A percentile compares a stretch with the other conserved stretches of the same genome.
These are phyloP conservation scores for Osedax fenrisi DNA, from an alignment of 2,888 invertebrate species.

Conservation along the genomic window DNA sequence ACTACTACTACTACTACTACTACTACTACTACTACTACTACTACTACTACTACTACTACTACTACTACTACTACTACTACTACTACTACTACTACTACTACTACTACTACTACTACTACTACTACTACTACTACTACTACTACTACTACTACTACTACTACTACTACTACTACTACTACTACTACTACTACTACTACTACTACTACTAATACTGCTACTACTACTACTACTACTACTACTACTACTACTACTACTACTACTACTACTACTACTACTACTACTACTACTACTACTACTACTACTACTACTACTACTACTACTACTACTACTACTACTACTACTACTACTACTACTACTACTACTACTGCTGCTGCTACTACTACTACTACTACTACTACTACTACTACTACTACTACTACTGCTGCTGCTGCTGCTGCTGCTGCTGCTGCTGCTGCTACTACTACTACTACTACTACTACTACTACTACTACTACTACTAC, in stretches of 20 bases:
- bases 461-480: slow-evolving; percentile 10
- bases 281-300: slow-evolving; percentile 13
- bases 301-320: slow-evolving; percentile 11
- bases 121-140: background rate
- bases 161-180: slow-evolving; percentile 16
- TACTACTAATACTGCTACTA: background rate
- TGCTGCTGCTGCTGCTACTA: slow-evolving; percentile 9
- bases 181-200: slow-evolving; percentile 1
- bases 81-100: slow-evolving; percentile 13
- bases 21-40: slow-evolving; percentile 8
- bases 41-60: slow-evolving; percentile 16
- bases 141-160: slow-evolving; percentile 2
- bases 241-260: slow-evolving; percentile 14
- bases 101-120: slow-evolving; percentile 7
- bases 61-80: slow-evolving; percentile 11
- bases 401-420: slow-evolving; percentile 13
- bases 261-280: slow-evolving; percentile 11
- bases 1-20: slow-evolving; percentile 13
- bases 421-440: slow-evolving; percentile 13
- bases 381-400: slow-evolving; percentile 13
- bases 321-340: slow-evolving; percentile 9
- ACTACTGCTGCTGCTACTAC: slow-evolving; percentile 14
- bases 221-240: slow-evolving; percentile 14
- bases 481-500: slow-evolving; percentile 16
- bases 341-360: slow-evolving; percentile 8